Percentiles rank a stretch among this genome's conserved stretches.
phyloP scores from a whole-genome alignment of 2,113 vertebrate genomes.

The Pseudopipra pipra region DNA sequence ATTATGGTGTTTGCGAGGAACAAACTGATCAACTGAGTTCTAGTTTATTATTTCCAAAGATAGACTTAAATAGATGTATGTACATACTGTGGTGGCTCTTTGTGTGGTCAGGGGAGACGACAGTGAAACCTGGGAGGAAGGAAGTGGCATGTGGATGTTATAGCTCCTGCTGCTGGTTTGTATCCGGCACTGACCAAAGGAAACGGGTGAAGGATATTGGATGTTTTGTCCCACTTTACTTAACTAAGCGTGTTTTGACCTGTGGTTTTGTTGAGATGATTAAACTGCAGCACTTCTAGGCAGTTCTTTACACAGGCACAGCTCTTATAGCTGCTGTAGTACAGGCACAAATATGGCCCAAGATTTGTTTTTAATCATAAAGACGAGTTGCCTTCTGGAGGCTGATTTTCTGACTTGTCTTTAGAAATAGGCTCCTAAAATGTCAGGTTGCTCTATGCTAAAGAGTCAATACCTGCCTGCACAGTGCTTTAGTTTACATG shows the following conservation, averaged over 20 bases:
- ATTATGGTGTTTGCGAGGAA: constrained; percentile 42
- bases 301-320: background rate
- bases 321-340: background rate
- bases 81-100: background rate
- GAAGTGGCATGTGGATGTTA: background rate
- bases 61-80: background rate
- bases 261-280: background rate
- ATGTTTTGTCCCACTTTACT: background rate
- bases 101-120: background rate
- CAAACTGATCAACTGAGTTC: background rate
- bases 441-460: background rate
- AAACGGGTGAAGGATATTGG: background rate
- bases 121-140: background rate
- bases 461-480: background rate
- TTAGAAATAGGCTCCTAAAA: background rate
- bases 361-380: background rate
- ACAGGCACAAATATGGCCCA: background rate
- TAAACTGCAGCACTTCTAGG: background rate
- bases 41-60: constrained; percentile 37
- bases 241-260: background rate
- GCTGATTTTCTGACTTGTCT: background rate
- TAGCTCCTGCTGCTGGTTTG: background rate
- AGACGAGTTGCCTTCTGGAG: background rate
- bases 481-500: background rate
- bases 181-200: background rate